These are phyloP conservation scores for Melierax canorus DNA, from an alignment of 2,113 vertebrate genomes.

Conservation along the genomic window DNA sequence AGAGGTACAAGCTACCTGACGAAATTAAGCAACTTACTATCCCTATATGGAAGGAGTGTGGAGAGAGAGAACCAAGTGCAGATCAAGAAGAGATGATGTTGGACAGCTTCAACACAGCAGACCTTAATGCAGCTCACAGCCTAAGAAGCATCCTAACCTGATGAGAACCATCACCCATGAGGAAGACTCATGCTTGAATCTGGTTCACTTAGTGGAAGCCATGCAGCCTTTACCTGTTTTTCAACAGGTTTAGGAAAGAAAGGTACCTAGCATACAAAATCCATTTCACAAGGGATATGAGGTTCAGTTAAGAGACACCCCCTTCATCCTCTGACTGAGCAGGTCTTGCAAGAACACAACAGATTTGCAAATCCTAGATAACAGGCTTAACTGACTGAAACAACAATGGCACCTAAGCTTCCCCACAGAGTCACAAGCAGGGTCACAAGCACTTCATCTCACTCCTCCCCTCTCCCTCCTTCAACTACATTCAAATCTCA, in stretches of 20 bases:
- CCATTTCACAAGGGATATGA: background rate
- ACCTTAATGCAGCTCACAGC: background rate
- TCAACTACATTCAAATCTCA: background rate
- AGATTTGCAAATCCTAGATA: background rate
- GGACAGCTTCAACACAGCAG: background rate
- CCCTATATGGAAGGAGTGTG: background rate
- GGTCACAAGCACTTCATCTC: background rate
- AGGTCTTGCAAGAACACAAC: background rate
- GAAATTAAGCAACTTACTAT: background rate
- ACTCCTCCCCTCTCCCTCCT: background rate
- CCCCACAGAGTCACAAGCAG: background rate
- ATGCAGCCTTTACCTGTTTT: background rate
- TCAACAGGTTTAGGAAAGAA: background rate
- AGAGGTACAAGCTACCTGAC: background rate
- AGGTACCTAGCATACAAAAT: background rate
- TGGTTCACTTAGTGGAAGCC: background rate
- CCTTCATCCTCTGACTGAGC: background rate
- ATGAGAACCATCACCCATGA: fast-evolving
- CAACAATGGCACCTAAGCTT: background rate
- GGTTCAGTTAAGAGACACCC: background rate
- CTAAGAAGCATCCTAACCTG: background rate
- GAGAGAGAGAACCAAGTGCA: background rate
- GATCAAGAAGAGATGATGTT: background rate
- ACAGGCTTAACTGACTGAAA: background rate
- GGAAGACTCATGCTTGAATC: background rate